Conservation (phyloP, 2,888 invertebrate species). For the Eulithis prunata region DNA sequence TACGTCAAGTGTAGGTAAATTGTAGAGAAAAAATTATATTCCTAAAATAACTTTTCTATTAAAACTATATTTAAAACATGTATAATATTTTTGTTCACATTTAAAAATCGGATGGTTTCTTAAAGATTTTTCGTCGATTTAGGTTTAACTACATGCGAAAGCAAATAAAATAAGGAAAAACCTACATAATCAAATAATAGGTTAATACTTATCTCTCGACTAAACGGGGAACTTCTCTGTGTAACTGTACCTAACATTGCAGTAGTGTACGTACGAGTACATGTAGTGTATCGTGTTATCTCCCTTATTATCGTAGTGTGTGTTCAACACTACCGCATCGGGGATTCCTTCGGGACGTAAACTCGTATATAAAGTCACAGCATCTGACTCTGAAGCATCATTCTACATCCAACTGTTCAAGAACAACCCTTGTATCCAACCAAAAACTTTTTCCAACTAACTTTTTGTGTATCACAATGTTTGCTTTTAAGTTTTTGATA, state of each 20-base stretch:
- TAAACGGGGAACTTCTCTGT: neutral
- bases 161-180: neutral
- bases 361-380: constrained; percentile 10
- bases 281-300: too few species aligned
- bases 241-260: too few species aligned
- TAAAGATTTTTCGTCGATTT: neutral
- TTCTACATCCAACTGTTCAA: constrained; percentile 1
- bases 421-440: neutral
- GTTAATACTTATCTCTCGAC: neutral
- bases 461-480: constrained; percentile 7
- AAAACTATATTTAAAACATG: too few species aligned
- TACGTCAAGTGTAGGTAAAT: too few species aligned
- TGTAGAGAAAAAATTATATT: too few species aligned
- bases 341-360: constrained; percentile 16
- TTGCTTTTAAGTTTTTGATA: constrained; percentile 19
- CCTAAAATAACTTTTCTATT: too few species aligned
- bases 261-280: too few species aligned
- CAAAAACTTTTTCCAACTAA: too few species aligned
- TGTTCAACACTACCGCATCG: constrained; percentile 9
- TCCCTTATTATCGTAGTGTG: neutral
- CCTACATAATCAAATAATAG: neutral
- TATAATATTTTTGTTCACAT: too few species aligned
- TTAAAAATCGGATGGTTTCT: too few species aligned
- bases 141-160: neutral
- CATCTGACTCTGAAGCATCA: constrained; percentile 12